A percentile compares a stretch with the other conserved stretches of the same genome.
phyloP scores from a whole-genome alignment of 2,113 vertebrate species.

The Turdus rufiventris region DNA sequence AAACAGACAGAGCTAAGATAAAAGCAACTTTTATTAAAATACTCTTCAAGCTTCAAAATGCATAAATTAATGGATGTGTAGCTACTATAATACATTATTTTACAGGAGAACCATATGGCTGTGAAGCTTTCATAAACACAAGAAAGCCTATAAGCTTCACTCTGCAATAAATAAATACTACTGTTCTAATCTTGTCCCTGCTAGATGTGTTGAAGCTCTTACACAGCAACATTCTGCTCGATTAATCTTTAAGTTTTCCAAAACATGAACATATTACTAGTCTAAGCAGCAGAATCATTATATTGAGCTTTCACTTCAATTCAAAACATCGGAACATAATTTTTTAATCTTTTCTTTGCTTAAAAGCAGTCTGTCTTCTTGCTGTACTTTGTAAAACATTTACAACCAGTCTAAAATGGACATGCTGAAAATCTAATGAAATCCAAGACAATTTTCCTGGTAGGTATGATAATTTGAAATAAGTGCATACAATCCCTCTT shows the following conservation, averaged over 20 bases:
- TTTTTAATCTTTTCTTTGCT: not conserved
- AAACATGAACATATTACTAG: not conserved
- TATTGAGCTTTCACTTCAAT: not conserved
- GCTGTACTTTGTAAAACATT: conserved; percentile 49
- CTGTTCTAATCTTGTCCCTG: not conserved
- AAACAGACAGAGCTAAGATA: conserved; percentile 66
- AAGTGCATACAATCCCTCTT: conserved; percentile 13
- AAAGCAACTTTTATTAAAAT: conserved; percentile 79
- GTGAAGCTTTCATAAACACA: conserved; percentile 45
- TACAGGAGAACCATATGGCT: conserved; percentile 68
- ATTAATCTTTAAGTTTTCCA: not conserved
- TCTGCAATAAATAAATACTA: conserved; percentile 62
- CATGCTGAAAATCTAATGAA: not conserved
- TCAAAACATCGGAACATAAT: not conserved
- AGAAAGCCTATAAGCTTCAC: conserved; percentile 39
- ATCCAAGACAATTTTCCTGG: not conserved
- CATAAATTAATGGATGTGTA: conserved; percentile 65
- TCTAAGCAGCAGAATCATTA: not conserved
- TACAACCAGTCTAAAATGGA: conserved; percentile 45
- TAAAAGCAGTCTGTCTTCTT: not conserved
- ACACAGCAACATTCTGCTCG: not conserved
- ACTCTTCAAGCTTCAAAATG: conserved; percentile 72
- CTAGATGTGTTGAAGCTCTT: not conserved
- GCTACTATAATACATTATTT: conserved; percentile 79
- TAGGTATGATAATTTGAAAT: not conserved